These are phyloP conservation scores for Papilio polytes DNA, from an alignment of 1,140 invertebrate species.

Conservation along the genomic window DNA sequence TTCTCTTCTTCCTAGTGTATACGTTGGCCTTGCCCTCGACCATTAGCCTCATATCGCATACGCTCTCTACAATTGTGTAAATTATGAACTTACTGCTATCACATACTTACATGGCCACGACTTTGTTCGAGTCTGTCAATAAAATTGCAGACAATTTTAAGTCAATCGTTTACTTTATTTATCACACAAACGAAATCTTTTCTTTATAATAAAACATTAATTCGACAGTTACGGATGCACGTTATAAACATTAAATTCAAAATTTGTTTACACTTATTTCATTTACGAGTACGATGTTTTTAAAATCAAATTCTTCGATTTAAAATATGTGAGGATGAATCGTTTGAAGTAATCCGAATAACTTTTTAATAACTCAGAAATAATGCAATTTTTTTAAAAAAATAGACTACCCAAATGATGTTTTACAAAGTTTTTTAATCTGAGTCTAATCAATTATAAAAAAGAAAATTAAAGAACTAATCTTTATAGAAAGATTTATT, in stretches of 20 bases:
- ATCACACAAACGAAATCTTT: background rate
- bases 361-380: background rate
- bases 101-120: background rate
- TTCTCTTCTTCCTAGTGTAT: background rate
- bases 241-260: constrained; percentile 26
- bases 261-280: constrained; percentile 33
- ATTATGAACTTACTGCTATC: background rate
- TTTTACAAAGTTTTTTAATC: background rate
- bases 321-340: background rate
- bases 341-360: background rate
- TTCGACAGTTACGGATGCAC: constrained; percentile 21
- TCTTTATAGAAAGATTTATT: background rate
- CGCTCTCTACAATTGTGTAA: background rate
- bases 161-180: background rate
- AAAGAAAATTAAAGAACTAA: background rate
- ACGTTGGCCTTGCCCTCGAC: background rate
- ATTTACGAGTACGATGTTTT: constrained; percentile 22
- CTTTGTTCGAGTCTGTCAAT: background rate
- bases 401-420: too few relatives aligned
- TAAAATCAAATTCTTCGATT: constrained; percentile 14
- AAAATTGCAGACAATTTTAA: background rate
- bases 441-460: background rate
- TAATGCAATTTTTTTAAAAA: background rate
- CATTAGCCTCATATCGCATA: background rate
- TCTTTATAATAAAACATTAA: constrained; percentile 20